A percentile compares a stretch with the other conserved stretches of the same genome.
Conservation (phyloP, 2,888 invertebrate genomes). For the Chrysolina oricalcia region DNA sequence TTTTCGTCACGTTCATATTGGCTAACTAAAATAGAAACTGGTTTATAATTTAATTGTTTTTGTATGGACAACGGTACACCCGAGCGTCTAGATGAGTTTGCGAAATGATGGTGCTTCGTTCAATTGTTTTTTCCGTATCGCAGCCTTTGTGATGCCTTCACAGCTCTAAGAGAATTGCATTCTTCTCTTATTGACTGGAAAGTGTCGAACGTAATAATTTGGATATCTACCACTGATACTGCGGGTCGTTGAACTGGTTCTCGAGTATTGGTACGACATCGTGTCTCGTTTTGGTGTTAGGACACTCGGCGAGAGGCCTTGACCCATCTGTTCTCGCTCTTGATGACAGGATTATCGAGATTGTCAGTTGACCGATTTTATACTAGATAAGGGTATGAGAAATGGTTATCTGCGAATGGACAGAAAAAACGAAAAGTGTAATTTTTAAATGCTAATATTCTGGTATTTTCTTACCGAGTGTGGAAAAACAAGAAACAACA, state of each 20-base stretch:
- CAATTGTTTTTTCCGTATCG: conserved; percentile 38
- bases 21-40: conserved; percentile 53
- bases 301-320: background rate
- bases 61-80: conserved; percentile 44
- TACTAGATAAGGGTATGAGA: too few relatives aligned
- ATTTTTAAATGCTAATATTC: too few relatives aligned
- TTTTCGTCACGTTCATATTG: conserved; percentile 47
- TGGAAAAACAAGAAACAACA: too few relatives aligned
- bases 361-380: background rate
- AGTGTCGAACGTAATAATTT: conserved; percentile 8
- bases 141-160: conserved; percentile 22
- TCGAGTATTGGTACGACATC: background rate
- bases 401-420: too few relatives aligned
- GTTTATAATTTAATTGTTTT: conserved; percentile 53
- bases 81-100: conserved; percentile 42
- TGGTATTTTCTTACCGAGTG: too few relatives aligned
- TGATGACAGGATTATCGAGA: background rate
- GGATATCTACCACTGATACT: conserved; percentile 10
- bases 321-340: background rate
- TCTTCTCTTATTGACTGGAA: conserved; percentile 17
- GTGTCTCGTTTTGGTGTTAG: conserved; percentile 8
- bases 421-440: too few relatives aligned
- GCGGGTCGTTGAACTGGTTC: background rate
- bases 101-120: conserved; percentile 34
- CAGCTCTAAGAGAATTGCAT: conserved; percentile 6